A percentile compares a stretch with the other conserved stretches of the same genome.
Conservation (phyloP, 2,113 vertebrate species). For the Perccottus glenii region DNA sequence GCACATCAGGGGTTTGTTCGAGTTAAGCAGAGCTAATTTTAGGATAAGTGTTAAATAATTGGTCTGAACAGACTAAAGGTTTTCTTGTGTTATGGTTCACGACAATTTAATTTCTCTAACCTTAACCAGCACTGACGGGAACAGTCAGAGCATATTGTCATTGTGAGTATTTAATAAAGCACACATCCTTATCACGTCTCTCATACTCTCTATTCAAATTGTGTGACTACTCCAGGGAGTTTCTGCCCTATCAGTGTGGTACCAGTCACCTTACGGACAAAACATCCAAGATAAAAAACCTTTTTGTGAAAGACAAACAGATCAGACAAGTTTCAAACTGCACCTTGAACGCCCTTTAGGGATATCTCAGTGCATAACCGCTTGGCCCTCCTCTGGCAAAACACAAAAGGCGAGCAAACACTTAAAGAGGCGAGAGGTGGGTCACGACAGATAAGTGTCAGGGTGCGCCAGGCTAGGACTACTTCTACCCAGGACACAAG, state of each 20-base stretch:
- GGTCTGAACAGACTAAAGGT: constrained; percentile 20
- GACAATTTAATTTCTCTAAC: constrained; percentile 24
- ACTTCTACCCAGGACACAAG: too few relatives aligned
- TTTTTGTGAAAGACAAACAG: constrained; percentile 66
- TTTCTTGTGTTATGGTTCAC: constrained; percentile 8
- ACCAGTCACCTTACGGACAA: constrained; percentile 54
- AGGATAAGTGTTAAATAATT: constrained; percentile 3
- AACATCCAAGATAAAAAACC: constrained; percentile 72
- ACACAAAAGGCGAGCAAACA: constrained; percentile 77
- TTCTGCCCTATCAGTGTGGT: constrained; percentile 59
- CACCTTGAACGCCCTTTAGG: constrained; percentile 57
- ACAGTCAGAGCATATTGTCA: constrained; percentile 18
- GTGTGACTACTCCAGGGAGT: constrained; percentile 45
- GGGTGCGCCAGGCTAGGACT: constrained; percentile 65
- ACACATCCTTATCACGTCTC: constrained; percentile 17
- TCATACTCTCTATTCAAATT: constrained; percentile 14
- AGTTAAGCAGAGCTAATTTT: constrained; percentile 31
- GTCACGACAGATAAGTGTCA: constrained; percentile 70
- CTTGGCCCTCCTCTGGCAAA: constrained; percentile 56
- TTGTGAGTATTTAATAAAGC: constrained; percentile 16
- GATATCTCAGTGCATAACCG: constrained; percentile 68
- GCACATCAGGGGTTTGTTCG: constrained; percentile 23
- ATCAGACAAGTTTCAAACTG: constrained; percentile 71
- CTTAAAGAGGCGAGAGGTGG: constrained; percentile 63
- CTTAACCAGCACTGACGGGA: constrained; percentile 30